Evolutionary conservation across 1,140 invertebrate species (phyloP).

Genomic region (Maconellicoccus hirsutus): DNA sequence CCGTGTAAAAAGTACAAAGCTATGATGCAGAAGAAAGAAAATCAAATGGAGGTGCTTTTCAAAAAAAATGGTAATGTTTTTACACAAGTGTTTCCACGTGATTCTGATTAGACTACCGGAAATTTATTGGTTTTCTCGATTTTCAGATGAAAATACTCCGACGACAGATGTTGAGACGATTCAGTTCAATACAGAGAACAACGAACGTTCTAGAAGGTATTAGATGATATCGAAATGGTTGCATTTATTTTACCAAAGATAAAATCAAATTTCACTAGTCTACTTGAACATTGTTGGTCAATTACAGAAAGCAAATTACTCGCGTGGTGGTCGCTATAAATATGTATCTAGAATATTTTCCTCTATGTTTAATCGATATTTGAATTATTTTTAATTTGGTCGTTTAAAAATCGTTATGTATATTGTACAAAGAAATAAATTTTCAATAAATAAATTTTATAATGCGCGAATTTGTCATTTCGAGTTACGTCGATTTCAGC

Average conservation of each 20-base stretch:
- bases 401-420: too few species aligned
- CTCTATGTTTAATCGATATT: too few species aligned
- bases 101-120: neutral
- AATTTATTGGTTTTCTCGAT: neutral
- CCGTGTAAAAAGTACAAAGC: conserved; percentile 24
- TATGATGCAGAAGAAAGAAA: conserved; percentile 6
- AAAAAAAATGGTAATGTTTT: neutral
- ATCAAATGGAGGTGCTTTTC: neutral
- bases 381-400: too few species aligned
- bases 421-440: too few species aligned
- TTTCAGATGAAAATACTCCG: neutral
- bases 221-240: neutral
- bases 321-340: too few species aligned
- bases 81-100: neutral
- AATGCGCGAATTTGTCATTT: too few species aligned
- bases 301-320: neutral
- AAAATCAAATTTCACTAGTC: conserved; percentile 21
- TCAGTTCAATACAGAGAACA: neutral
- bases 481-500: too few species aligned
- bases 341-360: too few species aligned
- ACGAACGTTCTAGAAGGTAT: neutral
- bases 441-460: too few species aligned
- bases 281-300: conserved; percentile 1
- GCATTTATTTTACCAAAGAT: conserved; percentile 14
- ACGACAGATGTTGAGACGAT: neutral